These are phyloP conservation scores for Apogon hyalosoma DNA, from an alignment of 2,797 vertebrate genomes.

Conservation along the genomic window DNA sequence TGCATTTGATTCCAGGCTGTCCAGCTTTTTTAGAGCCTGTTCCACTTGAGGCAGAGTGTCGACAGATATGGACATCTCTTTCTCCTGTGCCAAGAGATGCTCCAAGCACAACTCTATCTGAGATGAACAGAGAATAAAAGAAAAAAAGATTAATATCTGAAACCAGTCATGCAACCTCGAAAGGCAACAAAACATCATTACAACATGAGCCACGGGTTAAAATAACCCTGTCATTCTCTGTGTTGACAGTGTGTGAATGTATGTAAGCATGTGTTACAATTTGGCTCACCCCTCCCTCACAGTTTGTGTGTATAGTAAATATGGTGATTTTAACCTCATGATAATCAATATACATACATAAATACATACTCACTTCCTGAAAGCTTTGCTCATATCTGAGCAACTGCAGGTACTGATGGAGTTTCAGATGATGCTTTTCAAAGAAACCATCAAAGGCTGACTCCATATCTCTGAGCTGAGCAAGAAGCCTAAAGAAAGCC, in stretches of 20 bases:
- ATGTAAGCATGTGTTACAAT: no score
- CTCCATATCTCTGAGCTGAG: slow-evolving; percentile 95
- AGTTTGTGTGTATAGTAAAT: no score
- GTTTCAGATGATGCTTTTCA: slow-evolving; percentile 96
- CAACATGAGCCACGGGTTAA: background rate
- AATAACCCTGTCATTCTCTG: background rate
- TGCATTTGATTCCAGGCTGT: slow-evolving; percentile 85
- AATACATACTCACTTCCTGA: slow-evolving; percentile 85
- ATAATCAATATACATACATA: slow-evolving; percentile 10
- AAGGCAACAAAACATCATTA: background rate
- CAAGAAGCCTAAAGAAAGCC: slow-evolving; percentile 86
- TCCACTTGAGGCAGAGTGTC: slow-evolving; percentile 86
- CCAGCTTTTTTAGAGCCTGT: slow-evolving; percentile 87
- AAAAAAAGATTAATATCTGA: background rate
- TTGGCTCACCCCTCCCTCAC: no score
- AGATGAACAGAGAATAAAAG: background rate
- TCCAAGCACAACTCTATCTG: slow-evolving; percentile 90
- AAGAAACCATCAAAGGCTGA: slow-evolving; percentile 97
- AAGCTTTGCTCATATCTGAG: slow-evolving; percentile 95
- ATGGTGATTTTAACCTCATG: no score
- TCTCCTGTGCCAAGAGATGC: slow-evolving; percentile 87
- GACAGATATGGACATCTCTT: slow-evolving; percentile 80
- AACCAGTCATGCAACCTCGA: background rate
- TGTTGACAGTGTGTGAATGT: no score
- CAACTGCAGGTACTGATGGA: slow-evolving; percentile 94